A percentile compares a stretch with the other conserved stretches of the same genome.
phyloP scores from a whole-genome alignment of 2,888 invertebrate species.

The Gibbula magus region DNA sequence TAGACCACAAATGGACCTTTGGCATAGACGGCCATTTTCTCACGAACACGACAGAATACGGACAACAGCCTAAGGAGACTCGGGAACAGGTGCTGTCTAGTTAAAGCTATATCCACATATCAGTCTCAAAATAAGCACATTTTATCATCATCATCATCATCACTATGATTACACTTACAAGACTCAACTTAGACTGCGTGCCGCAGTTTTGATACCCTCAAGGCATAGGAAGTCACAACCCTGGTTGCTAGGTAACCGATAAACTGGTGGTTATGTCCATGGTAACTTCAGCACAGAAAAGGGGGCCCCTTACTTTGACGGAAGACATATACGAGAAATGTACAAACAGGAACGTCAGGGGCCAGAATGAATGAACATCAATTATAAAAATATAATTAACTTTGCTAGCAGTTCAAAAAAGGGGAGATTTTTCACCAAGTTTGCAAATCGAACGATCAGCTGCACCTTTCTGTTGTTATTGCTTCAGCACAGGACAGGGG shows the following conservation, averaged over 20 bases:
- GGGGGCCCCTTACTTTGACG: conserved; percentile 20
- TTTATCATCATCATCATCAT: not conserved
- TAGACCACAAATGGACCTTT: conserved; percentile 4
- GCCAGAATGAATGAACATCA: not conserved
- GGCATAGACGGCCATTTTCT: conserved; percentile 6
- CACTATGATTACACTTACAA: not conserved
- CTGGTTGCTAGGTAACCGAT: conserved; percentile 23
- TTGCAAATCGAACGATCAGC: conserved; percentile 14
- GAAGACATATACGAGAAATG: conserved; percentile 20
- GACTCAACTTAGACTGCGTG: conserved; percentile 12
- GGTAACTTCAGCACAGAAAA: conserved; percentile 14
- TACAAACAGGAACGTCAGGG: conserved; percentile 5
- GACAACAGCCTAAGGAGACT: not conserved
- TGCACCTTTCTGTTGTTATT: conserved; percentile 20
- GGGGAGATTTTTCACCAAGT: conserved; percentile 15
- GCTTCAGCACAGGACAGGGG: conserved; percentile 16
- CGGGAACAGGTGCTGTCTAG: not conserved
- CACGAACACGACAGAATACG: conserved; percentile 10
- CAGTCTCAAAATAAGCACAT: conserved; percentile 21
- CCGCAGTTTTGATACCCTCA: not conserved
- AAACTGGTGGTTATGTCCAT: conserved; percentile 6
- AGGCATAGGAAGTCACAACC: conserved; percentile 16
- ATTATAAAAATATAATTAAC: conserved; percentile 23
- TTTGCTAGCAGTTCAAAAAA: conserved; percentile 20
- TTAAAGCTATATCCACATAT: conserved; percentile 22